phyloP scores from a whole-genome alignment of 2,888 invertebrate genomes.

The Phytoseiulus persimilis region DNA sequence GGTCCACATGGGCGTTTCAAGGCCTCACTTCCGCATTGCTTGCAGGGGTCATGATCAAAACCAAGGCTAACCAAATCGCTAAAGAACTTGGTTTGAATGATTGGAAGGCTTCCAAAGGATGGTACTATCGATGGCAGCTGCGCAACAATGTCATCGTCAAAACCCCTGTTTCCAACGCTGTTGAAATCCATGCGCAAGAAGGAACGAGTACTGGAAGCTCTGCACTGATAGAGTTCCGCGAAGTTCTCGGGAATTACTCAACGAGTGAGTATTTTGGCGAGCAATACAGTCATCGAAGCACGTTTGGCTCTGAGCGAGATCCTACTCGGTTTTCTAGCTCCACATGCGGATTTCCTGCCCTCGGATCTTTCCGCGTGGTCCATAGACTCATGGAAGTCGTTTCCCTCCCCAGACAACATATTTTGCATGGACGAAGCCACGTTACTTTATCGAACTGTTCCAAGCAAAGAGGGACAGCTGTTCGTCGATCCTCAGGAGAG shows the following conservation, averaged over 20 bases:
- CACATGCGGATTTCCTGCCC: too few relatives aligned
- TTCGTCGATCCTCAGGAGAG: conserved; percentile 29
- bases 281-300: too few relatives aligned
- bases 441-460: neutral
- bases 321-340: too few relatives aligned
- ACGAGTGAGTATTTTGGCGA: neutral
- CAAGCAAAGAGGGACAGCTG: conserved; percentile 28
- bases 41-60: conserved; percentile 29
- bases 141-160: conserved; percentile 11
- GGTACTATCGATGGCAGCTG: conserved; percentile 21
- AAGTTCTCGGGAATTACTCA: conserved; percentile 19
- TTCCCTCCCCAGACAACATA: neutral
- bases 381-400: too few relatives aligned
- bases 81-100: conserved; percentile 24
- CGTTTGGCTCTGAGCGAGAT: too few relatives aligned
- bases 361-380: too few relatives aligned
- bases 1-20: too few relatives aligned
- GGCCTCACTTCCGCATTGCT: neutral
- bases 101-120: conserved; percentile 36
- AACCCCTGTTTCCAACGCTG: neutral
- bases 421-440: conserved; percentile 26
- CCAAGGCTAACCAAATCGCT: conserved; percentile 6
- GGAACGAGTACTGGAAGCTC: neutral
- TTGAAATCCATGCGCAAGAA: neutral
- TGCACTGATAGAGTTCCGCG: neutral